phyloP scores from a whole-genome alignment of 37 sponge, comb jelly and placozoan genomes.

The Cliona cf. orientalis region DNA sequence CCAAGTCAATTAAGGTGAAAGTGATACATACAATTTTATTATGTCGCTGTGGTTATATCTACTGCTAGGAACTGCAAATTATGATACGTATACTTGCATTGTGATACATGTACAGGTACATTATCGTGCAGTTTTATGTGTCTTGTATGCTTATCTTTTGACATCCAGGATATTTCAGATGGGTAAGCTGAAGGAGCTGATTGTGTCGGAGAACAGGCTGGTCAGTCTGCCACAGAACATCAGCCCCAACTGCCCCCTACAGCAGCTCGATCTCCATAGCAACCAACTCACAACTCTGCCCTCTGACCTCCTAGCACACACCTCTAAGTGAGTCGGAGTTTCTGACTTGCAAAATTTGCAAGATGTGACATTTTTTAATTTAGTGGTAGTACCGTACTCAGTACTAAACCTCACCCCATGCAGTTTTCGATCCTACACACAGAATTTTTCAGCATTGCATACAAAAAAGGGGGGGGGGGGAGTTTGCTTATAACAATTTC shows the following conservation, averaged over 20 bases:
- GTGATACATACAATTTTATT: no score
- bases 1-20: background rate
- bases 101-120: no score
- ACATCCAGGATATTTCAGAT: constrained; percentile 54
- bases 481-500: no score
- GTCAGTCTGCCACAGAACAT: constrained; percentile 34
- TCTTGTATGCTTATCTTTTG: no score
- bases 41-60: background rate
- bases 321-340: constrained; percentile 1
- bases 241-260: constrained; percentile 19
- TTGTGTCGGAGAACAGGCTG: constrained; percentile 42
- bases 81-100: no score
- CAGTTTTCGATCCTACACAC: no score
- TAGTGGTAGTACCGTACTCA: background rate
- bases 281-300: constrained; percentile 66
- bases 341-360: background rate
- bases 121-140: no score
- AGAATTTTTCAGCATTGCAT: no score
- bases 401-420: background rate
- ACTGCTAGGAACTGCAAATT: no score
- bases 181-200: constrained; percentile 38
- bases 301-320: constrained; percentile 29
- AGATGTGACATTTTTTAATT: background rate
- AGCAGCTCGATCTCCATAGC: constrained; percentile 61
- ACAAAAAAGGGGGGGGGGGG: no score